phyloP scores from a whole-genome alignment of 2,797 vertebrate genomes.

The Podarcis lilfordi region DNA sequence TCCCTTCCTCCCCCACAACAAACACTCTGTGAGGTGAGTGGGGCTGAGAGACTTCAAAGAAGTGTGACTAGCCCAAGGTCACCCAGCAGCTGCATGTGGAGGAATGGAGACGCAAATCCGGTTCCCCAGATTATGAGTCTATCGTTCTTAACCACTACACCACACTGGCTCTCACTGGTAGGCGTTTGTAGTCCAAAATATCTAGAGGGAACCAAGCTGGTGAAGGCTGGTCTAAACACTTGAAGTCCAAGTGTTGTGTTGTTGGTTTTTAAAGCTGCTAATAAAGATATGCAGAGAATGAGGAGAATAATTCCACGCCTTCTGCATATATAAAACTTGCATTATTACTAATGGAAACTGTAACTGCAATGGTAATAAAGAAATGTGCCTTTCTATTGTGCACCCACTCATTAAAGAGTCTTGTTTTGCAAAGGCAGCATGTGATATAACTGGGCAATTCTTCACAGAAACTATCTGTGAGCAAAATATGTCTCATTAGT shows the following conservation, averaged over 20 bases:
- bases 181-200: no score
- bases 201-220: no score
- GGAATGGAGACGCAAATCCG: no score
- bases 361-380: neutral
- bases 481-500: slow-evolving; percentile 7
- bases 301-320: neutral
- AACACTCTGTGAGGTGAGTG: no score
- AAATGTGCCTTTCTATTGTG: neutral
- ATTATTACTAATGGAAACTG: neutral
- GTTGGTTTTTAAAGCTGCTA: neutral
- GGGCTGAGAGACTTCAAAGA: no score
- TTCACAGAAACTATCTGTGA: neutral
- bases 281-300: neutral
- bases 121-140: no score
- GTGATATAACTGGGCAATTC: slow-evolving; percentile 9
- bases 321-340: neutral
- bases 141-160: no score
- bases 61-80: no score
- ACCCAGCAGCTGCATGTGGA: no score
- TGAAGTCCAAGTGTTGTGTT: neutral
- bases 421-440: slow-evolving; percentile 4
- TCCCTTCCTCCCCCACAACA: no score
- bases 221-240: neutral
- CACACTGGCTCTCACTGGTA: no score
- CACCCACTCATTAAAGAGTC: neutral